phyloP scores from a whole-genome alignment of 2,797 vertebrate genomes.

The Labeo calbasu region DNA sequence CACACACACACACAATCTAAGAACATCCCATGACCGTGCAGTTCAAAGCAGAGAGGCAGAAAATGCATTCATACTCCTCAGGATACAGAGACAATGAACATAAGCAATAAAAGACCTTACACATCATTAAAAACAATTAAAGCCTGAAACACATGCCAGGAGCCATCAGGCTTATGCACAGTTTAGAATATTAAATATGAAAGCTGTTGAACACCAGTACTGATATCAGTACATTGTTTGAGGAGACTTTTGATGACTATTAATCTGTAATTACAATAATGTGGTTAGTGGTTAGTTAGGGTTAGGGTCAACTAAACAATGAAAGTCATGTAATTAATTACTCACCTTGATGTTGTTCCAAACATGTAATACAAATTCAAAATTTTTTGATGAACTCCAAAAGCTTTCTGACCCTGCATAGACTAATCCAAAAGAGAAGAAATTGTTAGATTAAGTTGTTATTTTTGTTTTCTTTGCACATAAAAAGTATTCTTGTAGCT shows the following conservation, averaged over 20 bases:
- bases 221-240: neutral
- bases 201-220: constrained; percentile 3
- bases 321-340: too few species aligned
- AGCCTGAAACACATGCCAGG: neutral
- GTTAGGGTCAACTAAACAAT: too few species aligned
- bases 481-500: too few species aligned
- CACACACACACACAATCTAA: neutral
- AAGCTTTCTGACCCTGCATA: too few species aligned
- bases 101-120: neutral
- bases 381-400: too few species aligned
- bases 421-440: too few species aligned
- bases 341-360: too few species aligned
- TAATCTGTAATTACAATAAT: neutral
- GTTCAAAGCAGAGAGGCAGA: constrained; percentile 4
- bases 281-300: too few species aligned
- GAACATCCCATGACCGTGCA: neutral
- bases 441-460: too few species aligned
- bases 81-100: neutral
- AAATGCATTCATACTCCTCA: neutral
- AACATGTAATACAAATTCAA: too few species aligned
- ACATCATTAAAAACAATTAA: constrained; percentile 5
- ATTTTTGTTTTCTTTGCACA: too few species aligned
- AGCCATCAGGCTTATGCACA: neutral
- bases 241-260: neutral
- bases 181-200: neutral